A percentile compares a stretch with the other conserved stretches of the same genome.
Evolutionary conservation across 2,797 vertebrate genomes (phyloP).

Genomic region (Muraenolepis orangiensis): DNA sequence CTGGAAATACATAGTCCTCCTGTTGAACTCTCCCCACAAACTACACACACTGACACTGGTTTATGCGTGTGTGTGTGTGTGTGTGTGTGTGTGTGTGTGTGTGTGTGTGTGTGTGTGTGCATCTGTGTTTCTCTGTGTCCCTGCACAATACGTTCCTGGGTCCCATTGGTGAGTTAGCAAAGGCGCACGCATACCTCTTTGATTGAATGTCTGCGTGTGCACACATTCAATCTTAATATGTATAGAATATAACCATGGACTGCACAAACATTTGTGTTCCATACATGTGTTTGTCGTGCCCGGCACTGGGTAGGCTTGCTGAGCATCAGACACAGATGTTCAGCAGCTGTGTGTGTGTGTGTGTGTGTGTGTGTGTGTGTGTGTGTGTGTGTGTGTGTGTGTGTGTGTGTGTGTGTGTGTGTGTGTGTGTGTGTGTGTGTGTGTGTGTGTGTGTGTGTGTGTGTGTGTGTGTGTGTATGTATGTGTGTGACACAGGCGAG

Average conservation of each 20-base stretch:
- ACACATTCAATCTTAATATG: neutral
- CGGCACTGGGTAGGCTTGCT: neutral
- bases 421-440: constrained; percentile 22
- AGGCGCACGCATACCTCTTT: neutral
- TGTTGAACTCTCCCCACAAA: constrained; percentile 47
- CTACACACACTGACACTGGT: constrained; percentile 19
- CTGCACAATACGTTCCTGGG: neutral
- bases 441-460: constrained; percentile 11
- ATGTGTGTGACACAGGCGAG: too few relatives aligned
- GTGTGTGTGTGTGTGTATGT: constrained; percentile 14
- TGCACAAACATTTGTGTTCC: neutral
- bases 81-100: neutral
- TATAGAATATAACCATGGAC: neutral
- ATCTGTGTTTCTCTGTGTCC: too few relatives aligned
- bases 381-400: constrained; percentile 5
- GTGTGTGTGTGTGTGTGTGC: neutral
- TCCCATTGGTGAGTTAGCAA: neutral
- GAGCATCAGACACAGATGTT: neutral
- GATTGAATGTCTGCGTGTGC: neutral
- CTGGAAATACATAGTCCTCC: constrained; percentile 32
- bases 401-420: constrained; percentile 20
- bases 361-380: constrained; percentile 16
- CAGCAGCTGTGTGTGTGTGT: neutral
- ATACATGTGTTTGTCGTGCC: neutral
- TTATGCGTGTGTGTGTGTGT: neutral